Conservation (phyloP, 2,888 invertebrate genomes). For the Spicauda simplicius region DNA sequence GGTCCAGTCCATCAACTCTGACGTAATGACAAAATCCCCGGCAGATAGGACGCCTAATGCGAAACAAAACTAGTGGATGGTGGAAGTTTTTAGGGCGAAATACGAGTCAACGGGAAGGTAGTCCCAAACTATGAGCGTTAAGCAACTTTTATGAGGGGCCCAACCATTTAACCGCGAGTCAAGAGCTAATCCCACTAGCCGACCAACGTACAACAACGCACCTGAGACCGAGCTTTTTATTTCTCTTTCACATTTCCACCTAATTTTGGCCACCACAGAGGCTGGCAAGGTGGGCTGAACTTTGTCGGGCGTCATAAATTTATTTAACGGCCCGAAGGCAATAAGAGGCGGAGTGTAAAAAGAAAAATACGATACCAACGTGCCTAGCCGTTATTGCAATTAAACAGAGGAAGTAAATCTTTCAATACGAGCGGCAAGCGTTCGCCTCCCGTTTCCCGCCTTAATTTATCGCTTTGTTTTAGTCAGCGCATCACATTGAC, state of each 20-base stretch:
- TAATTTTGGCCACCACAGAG: conserved; percentile 74
- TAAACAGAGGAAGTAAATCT: conserved; percentile 85
- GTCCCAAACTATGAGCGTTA: conserved; percentile 76
- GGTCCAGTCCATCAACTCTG: conserved; percentile 54
- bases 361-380: conserved; percentile 85
- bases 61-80: conserved; percentile 62
- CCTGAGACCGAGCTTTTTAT: conserved; percentile 80
- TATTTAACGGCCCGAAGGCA: conserved; percentile 84
- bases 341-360: conserved; percentile 84
- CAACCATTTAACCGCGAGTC: conserved; percentile 77
- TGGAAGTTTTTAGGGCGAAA: conserved; percentile 69
- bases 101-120: conserved; percentile 69
- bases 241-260: conserved; percentile 80
- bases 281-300: conserved; percentile 79
- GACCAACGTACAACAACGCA: conserved; percentile 65
- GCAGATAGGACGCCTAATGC: conserved; percentile 64
- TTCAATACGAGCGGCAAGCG: conserved; percentile 81
- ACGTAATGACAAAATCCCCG: conserved; percentile 58
- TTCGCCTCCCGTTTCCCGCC: conserved; percentile 79
- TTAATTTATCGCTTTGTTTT: conserved; percentile 85
- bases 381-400: conserved; percentile 85
- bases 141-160: conserved; percentile 80
- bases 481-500: conserved; percentile 82
- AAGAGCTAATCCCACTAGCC: conserved; percentile 76
- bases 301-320: conserved; percentile 84